phyloP scores from a whole-genome alignment of 2,888 invertebrate genomes.

The Cephus spinipes region DNA sequence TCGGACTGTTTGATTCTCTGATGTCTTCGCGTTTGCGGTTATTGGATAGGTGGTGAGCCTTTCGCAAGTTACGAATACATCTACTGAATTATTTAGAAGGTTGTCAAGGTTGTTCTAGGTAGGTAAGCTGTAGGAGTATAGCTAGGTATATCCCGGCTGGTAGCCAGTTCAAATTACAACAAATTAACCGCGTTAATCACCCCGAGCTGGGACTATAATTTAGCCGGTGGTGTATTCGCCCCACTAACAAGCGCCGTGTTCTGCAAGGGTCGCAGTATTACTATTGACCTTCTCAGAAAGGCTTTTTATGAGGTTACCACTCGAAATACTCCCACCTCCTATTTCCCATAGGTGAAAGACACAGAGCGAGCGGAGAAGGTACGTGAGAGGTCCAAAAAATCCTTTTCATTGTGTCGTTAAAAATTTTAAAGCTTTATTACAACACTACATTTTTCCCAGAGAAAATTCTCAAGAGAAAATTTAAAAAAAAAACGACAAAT shows the following conservation, averaged over 20 bases:
- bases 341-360: background rate
- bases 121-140: background rate
- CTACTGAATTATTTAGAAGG: conserved; percentile 57
- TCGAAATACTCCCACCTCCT: background rate
- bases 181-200: conserved; percentile 63
- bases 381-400: background rate
- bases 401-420: background rate
- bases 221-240: conserved; percentile 28
- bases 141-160: conserved; percentile 16
- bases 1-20: conserved; percentile 32
- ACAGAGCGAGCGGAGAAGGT: background rate
- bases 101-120: conserved; percentile 16
- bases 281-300: conserved; percentile 28
- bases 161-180: conserved; percentile 56
- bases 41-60: conserved; percentile 9
- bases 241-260: conserved; percentile 9
- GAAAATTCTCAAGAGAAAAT: background rate
- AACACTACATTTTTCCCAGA: background rate
- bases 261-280: conserved; percentile 25
- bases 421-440: background rate
- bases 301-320: background rate
- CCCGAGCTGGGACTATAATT: conserved; percentile 44
- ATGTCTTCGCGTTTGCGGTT: conserved; percentile 25
- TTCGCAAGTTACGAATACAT: conserved; percentile 54
- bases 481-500: background rate